Conservation (phyloP, 2,888 invertebrate species). For the Thysanoteuthis rhombus region DNA sequence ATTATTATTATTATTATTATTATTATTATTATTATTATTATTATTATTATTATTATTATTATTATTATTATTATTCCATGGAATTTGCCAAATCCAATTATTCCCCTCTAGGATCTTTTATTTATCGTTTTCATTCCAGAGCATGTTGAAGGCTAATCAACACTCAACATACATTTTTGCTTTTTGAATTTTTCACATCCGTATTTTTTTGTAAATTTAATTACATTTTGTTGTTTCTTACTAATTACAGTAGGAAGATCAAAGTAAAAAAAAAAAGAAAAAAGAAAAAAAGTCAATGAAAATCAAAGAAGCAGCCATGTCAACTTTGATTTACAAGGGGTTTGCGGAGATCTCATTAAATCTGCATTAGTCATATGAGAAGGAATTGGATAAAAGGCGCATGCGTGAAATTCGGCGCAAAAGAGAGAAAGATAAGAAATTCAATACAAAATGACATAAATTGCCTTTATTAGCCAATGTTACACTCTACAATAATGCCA, state of each 20-base stretch:
- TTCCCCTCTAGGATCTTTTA: neutral
- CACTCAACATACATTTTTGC: neutral
- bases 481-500: no score
- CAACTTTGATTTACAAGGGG: neutral
- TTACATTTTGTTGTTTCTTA: neutral
- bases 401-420: neutral
- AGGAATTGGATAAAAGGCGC: neutral
- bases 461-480: neutral
- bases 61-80: neutral
- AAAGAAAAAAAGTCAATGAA: neutral
- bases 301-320: neutral
- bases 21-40: no score
- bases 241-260: neutral
- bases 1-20: neutral
- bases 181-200: neutral
- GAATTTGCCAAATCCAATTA: neutral
- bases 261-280: neutral
- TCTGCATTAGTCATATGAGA: neutral
- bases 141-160: neutral
- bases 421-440: neutral
- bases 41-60: neutral
- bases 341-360: neutral
- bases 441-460: neutral
- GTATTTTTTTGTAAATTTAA: neutral
- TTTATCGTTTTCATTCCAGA: neutral